phyloP scores from a whole-genome alignment of 2,888 invertebrate species.

The Invenusta paracnida region DNA sequence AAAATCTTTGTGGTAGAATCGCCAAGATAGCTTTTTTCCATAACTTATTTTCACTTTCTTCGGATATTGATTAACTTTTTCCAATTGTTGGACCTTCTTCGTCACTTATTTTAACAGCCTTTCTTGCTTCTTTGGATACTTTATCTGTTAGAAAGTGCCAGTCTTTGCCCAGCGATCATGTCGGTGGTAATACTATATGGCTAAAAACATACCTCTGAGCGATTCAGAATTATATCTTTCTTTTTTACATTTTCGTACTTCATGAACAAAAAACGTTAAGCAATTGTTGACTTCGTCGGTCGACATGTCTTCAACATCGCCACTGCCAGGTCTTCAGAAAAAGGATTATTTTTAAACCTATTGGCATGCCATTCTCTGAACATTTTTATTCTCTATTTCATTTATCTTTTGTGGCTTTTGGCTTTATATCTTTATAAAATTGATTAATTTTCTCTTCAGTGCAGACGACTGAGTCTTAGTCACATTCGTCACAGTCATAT shows the following conservation, averaged over 20 bases:
- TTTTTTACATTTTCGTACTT: neutral
- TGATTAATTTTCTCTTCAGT: neutral
- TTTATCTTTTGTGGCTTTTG: neutral
- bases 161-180: neutral
- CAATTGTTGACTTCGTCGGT: neutral
- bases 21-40: neutral
- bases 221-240: slow-evolving; percentile 6
- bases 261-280: neutral
- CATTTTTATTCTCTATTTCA: neutral
- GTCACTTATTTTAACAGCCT: neutral
- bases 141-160: neutral
- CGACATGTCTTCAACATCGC: neutral
- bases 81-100: neutral
- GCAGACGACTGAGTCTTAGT: neutral
- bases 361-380: neutral
- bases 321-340: neutral
- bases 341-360: neutral
- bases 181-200: neutral
- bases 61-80: neutral
- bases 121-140: neutral
- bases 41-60: neutral
- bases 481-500: too few relatives aligned
- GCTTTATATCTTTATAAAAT: neutral
- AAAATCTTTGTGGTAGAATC: neutral
- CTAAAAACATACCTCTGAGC: neutral